Evolutionary conservation across 2,113 vertebrate genomes (phyloP).

Genomic region (Gobius niger): DNA sequence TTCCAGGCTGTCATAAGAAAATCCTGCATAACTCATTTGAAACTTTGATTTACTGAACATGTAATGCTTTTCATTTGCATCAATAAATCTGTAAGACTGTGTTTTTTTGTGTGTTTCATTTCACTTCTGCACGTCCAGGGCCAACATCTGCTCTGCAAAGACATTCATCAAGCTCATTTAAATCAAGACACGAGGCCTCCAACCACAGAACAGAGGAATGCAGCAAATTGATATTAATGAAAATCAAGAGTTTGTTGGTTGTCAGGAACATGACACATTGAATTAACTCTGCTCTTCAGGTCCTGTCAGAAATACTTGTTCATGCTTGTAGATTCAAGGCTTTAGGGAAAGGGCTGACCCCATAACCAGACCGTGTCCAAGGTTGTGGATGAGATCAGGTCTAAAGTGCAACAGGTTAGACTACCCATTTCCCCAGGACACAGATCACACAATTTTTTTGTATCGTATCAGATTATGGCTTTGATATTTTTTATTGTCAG

Average conservation of each 20-base stretch:
- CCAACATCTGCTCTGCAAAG: background rate
- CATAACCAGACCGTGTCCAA: too few species aligned
- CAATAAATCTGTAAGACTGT: background rate
- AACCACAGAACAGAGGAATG: constrained; percentile 40
- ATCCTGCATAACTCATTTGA: background rate
- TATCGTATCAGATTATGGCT: too few species aligned
- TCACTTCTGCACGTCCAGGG: background rate
- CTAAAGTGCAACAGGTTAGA: too few species aligned
- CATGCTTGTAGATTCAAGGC: constrained; percentile 3
- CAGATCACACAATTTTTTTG: too few species aligned
- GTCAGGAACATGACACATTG: constrained; percentile 16
- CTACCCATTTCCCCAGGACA: too few species aligned
- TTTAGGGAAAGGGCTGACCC: background rate
- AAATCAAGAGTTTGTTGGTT: constrained; percentile 24
- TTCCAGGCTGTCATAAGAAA: background rate
- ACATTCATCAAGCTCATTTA: background rate
- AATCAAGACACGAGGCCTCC: constrained; percentile 20
- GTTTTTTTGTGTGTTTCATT: background rate
- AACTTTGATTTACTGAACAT: background rate
- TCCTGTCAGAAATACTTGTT: constrained; percentile 11
- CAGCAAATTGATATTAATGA: constrained; percentile 27
- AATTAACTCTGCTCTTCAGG: constrained; percentile 1
- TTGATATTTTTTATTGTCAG: too few species aligned
- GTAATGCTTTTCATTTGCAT: constrained; percentile 1
- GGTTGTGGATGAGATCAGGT: too few species aligned